Evolutionary conservation across 2,113 vertebrate species (phyloP).

Genomic region (Brachypteracias leptosomus): DNA sequence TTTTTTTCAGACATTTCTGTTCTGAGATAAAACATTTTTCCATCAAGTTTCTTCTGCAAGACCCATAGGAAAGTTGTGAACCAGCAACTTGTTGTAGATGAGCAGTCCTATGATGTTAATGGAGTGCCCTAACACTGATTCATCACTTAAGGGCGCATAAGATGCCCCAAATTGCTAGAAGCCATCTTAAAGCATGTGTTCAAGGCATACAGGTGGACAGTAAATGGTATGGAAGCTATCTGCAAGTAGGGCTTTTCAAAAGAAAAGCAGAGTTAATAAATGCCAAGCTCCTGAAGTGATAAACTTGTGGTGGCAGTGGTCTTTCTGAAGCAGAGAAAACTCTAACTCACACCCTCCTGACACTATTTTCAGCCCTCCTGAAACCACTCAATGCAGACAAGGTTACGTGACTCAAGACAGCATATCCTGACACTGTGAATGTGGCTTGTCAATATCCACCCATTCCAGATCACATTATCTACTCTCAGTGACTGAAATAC

Average conservation of each 20-base stretch:
- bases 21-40: background rate
- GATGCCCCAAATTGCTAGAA: background rate
- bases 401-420: background rate
- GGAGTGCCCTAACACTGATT: background rate
- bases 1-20: background rate
- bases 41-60: background rate
- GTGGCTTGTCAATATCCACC: background rate
- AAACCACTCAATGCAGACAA: background rate
- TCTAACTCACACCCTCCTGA: background rate
- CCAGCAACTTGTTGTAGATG: background rate
- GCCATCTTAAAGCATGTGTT: background rate
- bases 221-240: background rate
- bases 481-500: constrained; percentile 63
- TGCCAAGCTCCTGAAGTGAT: background rate
- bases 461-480: background rate
- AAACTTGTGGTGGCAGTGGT: background rate
- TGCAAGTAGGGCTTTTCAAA: background rate
- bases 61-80: background rate
- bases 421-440: background rate
- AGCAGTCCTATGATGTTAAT: rapidly evolving
- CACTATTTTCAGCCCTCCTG: background rate
- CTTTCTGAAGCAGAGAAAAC: background rate
- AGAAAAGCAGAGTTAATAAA: background rate
- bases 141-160: background rate
- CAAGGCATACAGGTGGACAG: background rate